Percentiles rank a stretch among this genome's conserved stretches.
Conservation (phyloP, 2,888 invertebrate genomes). For the Eupithecia vulgata region DNA sequence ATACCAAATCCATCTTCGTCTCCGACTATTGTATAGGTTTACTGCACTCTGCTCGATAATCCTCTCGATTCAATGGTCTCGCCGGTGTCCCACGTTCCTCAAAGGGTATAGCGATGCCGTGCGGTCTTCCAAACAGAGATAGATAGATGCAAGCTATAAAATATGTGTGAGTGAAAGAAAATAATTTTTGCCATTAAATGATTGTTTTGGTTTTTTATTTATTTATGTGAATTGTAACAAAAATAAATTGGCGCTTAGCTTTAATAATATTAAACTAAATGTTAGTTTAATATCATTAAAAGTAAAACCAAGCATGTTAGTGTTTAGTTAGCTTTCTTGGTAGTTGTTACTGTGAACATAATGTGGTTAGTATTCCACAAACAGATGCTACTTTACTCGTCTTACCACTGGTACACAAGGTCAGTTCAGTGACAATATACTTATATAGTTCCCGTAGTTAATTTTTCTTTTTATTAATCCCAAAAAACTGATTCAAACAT, state of each 20-base stretch:
- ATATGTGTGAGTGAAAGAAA: background rate
- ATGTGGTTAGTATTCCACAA: background rate
- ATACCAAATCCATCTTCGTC: background rate
- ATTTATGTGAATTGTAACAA: too few species aligned
- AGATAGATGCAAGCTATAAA: background rate
- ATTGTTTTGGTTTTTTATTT: too few species aligned
- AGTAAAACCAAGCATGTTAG: too few species aligned
- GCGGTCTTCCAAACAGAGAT: background rate
- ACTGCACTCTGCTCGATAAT: constrained; percentile 33
- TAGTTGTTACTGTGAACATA: background rate
- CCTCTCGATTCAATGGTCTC: constrained; percentile 28
- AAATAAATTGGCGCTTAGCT: too few species aligned
- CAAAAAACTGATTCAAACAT: background rate
- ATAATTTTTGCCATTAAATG: too few species aligned
- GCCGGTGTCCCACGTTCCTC: constrained; percentile 24
- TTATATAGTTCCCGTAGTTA: background rate
- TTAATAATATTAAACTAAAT: too few species aligned
- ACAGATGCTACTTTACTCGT: background rate
- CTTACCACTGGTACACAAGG: background rate
- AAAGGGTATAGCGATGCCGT: constrained; percentile 17
- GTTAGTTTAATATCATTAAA: too few species aligned
- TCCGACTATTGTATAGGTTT: constrained; percentile 14
- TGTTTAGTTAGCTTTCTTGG: background rate
- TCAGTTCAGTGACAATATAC: background rate
- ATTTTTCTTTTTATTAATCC: background rate